Evolutionary conservation across 1,140 invertebrate genomes (phyloP).

Genomic region (Cyclina sinensis): DNA sequence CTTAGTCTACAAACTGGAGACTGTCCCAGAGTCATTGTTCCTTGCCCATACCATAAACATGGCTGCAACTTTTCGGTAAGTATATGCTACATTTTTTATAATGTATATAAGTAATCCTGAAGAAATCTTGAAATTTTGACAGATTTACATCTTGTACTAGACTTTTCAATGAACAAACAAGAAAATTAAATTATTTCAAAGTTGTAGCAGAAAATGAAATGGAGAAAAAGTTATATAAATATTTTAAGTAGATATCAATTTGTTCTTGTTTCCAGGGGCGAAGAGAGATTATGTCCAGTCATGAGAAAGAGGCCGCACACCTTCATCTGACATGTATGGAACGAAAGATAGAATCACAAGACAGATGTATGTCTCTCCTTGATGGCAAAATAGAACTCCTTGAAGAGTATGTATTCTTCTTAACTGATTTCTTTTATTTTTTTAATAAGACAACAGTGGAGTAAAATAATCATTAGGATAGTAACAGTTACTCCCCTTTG

Average conservation of each 20-base stretch:
- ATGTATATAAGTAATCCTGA: background rate
- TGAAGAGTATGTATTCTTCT: background rate
- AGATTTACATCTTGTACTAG: too few species aligned
- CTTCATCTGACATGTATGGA: constrained; percentile 58
- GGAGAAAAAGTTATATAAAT: too few species aligned
- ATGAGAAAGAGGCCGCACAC: constrained; percentile 58
- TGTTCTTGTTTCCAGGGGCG: constrained; percentile 65
- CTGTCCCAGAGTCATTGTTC: constrained; percentile 66
- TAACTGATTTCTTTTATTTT: too few species aligned
- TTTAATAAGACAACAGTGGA: too few species aligned
- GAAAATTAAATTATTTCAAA: too few species aligned
- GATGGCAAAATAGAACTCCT: background rate
- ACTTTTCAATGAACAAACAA: too few species aligned
- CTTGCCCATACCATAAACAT: constrained; percentile 63
- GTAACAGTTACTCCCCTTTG: too few species aligned
- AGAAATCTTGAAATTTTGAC: background rate
- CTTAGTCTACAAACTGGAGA: constrained; percentile 64
- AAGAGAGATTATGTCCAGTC: constrained; percentile 59
- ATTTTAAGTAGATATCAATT: too few species aligned
- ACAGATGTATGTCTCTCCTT: background rate
- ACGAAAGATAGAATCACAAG: background rate
- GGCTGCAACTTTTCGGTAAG: constrained; percentile 70
- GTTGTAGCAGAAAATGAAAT: too few species aligned
- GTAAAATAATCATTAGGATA: too few species aligned
- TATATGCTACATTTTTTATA: background rate